Conservation (phyloP, 2,888 invertebrate genomes). For the Lycophotia porphyrea region DNA sequence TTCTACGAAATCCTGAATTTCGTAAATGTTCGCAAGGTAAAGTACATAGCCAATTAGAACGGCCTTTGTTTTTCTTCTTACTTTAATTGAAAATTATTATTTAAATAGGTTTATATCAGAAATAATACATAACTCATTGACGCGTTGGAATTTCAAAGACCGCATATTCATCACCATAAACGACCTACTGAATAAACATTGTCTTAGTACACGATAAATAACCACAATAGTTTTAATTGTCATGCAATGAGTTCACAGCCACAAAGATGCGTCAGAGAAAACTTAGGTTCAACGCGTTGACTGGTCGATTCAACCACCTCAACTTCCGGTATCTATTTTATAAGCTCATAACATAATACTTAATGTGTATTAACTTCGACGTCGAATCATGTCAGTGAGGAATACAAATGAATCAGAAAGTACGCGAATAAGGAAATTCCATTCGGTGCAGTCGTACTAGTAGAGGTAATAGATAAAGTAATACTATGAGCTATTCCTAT, state of each 20-base stretch:
- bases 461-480: conserved; percentile 65
- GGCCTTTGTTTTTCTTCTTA: background rate
- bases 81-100: conserved; percentile 11
- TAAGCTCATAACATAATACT: conserved; percentile 73
- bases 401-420: conserved; percentile 88
- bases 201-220: conserved; percentile 46
- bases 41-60: background rate
- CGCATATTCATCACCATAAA: conserved; percentile 38
- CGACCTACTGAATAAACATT: conserved; percentile 48
- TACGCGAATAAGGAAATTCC: conserved; percentile 86
- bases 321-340: conserved; percentile 77
- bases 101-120: conserved; percentile 17
- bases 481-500: conserved; percentile 67
- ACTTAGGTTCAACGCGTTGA: conserved; percentile 55
- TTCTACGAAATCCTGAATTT: conserved; percentile 4
- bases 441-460: conserved; percentile 75
- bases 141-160: conserved; percentile 35
- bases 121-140: conserved; percentile 2
- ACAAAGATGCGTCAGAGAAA: conserved; percentile 64
- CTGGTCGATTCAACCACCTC: conserved; percentile 68
- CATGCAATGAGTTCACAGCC: conserved; percentile 63
- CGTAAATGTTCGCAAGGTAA: background rate
- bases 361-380: conserved; percentile 75
- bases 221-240: conserved; percentile 60
- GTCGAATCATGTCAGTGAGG: conserved; percentile 71